Percentiles rank a stretch among this genome's conserved stretches.
Conservation (phyloP, 2,797 vertebrate genomes). For the Iguana delicatissima region DNA sequence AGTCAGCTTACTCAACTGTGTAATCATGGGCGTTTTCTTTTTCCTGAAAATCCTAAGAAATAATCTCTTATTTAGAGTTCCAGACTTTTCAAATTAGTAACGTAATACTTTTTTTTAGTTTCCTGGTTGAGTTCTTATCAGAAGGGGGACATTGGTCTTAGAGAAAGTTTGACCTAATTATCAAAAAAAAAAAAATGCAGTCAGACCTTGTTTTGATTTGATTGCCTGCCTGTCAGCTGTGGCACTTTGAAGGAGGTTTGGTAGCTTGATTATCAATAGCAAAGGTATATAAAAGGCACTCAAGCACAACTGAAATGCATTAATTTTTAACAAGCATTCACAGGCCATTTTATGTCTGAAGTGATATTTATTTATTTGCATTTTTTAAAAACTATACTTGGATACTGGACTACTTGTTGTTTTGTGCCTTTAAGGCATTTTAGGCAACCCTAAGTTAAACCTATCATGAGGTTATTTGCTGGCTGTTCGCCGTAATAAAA, state of each 20-base stretch:
- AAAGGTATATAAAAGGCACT: slow-evolving; percentile 12
- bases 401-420: neutral
- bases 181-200: slow-evolving; percentile 2
- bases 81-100: neutral
- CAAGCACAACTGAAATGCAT: neutral
- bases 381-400: neutral
- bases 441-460: too few relatives aligned
- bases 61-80: neutral
- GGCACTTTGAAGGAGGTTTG: slow-evolving; percentile 24
- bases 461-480: too few relatives aligned
- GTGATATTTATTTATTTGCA: slow-evolving; percentile 10
- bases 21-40: neutral
- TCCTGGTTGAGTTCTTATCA: neutral
- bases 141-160: neutral
- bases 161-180: neutral
- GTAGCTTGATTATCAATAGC: slow-evolving; percentile 44
- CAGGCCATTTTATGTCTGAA: neutral
- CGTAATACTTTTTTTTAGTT: neutral
- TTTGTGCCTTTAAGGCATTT: too few relatives aligned
- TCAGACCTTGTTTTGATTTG: slow-evolving; percentile 5
- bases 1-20: too few relatives aligned
- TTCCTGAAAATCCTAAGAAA: neutral
- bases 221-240: neutral
- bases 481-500: too few relatives aligned
- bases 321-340: slow-evolving; percentile 24